Evolutionary conservation across 2,888 invertebrate genomes (phyloP), one percentile per base, ranked within the genome.

Genomic region (Eutolmus rufibarbis): DNA sequence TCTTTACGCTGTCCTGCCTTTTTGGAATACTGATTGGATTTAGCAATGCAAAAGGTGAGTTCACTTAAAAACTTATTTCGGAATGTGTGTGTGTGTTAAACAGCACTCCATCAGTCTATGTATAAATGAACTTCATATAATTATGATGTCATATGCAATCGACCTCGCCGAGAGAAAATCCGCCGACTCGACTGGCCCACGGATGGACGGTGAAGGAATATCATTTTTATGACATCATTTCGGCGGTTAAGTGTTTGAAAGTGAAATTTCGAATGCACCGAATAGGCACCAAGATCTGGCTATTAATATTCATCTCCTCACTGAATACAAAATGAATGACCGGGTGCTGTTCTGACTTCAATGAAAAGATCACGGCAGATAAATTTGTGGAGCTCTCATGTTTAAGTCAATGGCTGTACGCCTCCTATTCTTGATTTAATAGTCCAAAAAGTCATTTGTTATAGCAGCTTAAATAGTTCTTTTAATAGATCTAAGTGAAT

Each of bases 11-110:
- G 46, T 16, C 84, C 23, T 88, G 78, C 74, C 66, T 88, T 66
- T 85, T 87, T 89, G 89, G 88, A 89, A 89, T 89, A 89, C 89
- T 89, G 86, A 87, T 89, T 89, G 89, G 89, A 89, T 89, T 87
- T 88, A 88, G 89, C 87, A 88, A 88, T 88, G 89, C 88, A 46
- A 89, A 89, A 89, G 89, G 89, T 89, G 88, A 89, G 89, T 79
- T 88, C 87, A 88, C 74, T 74, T 74, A 66, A 66, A 16, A 28
- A 66, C n/a, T 56, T 56, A 19, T 66, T 66, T 66, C 66, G 19
- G 23, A 4, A 66, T 66, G 23, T 66, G 66, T 66, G 23, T 66
- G 43, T 1, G 66, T 66, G 66, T 14, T 66, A 66, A 51, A 66
- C 8, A 28, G 12, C 66, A 57, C 57, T 23, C 8, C 51, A n/a